Evolutionary conservation across 2,888 invertebrate species (phyloP), one percentile per base, ranked within the genome.

Genomic region (Rhagophthalmus giganteus): DNA sequence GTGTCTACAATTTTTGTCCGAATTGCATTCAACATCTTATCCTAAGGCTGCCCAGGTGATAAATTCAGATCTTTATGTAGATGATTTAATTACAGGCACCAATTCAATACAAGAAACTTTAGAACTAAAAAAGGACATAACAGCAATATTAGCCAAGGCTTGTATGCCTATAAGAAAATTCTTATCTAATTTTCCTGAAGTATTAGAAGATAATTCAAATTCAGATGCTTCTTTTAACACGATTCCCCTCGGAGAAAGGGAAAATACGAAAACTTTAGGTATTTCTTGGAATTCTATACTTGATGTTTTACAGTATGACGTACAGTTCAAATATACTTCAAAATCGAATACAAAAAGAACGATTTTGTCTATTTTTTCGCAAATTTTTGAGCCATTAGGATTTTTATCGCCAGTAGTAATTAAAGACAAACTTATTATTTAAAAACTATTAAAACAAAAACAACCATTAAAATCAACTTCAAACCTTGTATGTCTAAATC

Each of bases 1-100:
- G 28, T 38, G 46, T 12, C 24, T 61, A 12, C 34, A 55, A 15
- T 55, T 57, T 11, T 14, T 64, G 10, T 52, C 46, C 7, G 20
- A 37, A n/a, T 11, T 16, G 10, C 2, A 46, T 13, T 2, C 6
- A 2, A 14, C 28, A 24, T 9, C 4, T 2, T 38, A 9, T 16
- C 46, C 38, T 9, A 37, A 37, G 14, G n/a, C 38, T 5, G 30
- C 24, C 4, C 6, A 26, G 1, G 11, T 40, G 1, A 2, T 52
- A 24, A 40, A 14, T 7, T 16, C 47, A 8, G n/a, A 39, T n/a
- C 27, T 44, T 27, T 55, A 55, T 26, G 34, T 55, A 15, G 47
- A 55, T 14, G 51, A 55, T 24, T 27, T 55, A 2, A 9, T 55
- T 5, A 25, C 26, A 7, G 40, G 32, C 7, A 24, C 20, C 7